A percentile compares a stretch with the other conserved stretches of the same genome.
Conservation (phyloP, 1,140 invertebrate species). For the Psilanteris sp. region DNA sequence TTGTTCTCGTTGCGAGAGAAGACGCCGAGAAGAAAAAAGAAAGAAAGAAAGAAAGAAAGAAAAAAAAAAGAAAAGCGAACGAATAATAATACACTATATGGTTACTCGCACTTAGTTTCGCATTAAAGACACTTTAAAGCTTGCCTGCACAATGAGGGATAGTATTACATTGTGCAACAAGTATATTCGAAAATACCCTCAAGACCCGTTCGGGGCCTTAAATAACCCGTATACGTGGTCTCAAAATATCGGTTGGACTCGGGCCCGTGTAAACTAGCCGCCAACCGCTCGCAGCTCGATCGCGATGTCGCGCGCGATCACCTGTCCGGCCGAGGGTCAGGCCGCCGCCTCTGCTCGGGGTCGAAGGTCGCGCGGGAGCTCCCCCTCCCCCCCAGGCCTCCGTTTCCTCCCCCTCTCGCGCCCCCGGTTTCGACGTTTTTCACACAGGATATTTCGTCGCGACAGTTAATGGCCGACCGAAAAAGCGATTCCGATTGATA, state of each 20-base stretch:
- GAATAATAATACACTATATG: slow-evolving; percentile 66
- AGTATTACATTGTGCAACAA: slow-evolving; percentile 80
- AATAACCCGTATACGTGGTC: slow-evolving; percentile 79
- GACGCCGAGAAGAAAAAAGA: too few relatives aligned
- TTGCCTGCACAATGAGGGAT: slow-evolving; percentile 71
- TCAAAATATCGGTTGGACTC: slow-evolving; percentile 75
- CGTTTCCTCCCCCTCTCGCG: too few relatives aligned
- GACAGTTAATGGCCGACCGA: slow-evolving; percentile 10
- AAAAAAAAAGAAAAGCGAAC: too few relatives aligned
- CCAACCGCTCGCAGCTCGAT: too few relatives aligned
- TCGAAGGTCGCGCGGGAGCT: too few relatives aligned
- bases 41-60: too few relatives aligned
- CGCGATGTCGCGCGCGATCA: background rate
- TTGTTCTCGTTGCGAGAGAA: slow-evolving; percentile 69
- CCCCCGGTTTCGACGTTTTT: background rate
- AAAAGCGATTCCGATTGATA: slow-evolving; percentile 46
- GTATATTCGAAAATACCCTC: slow-evolving; percentile 75
- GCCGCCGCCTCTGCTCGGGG: too few relatives aligned
- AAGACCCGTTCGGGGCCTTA: slow-evolving; percentile 76
- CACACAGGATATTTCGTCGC: slow-evolving; percentile 15
- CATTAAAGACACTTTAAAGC: slow-evolving; percentile 74
- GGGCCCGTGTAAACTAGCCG: slow-evolving; percentile 35
- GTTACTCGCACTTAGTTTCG: slow-evolving; percentile 72
- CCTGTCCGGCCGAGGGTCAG: too few relatives aligned
- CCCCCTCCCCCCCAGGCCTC: too few relatives aligned